Base-by-base conservation (phyloP, 2,888 invertebrate genomes). In the Orthosia cruda region DNA sequence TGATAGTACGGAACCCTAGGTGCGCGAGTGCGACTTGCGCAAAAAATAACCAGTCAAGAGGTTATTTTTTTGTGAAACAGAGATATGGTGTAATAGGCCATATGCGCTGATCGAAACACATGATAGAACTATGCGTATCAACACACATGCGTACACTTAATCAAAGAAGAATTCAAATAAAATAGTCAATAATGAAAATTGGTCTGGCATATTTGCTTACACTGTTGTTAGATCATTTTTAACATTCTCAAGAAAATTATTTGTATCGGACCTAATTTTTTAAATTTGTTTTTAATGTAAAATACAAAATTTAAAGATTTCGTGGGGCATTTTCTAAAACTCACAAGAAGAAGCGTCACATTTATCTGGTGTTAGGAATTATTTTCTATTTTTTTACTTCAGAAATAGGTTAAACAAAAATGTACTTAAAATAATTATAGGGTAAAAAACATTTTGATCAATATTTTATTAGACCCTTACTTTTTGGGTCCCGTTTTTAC, bases 371-470 rank as follows among this genome's bases (percentile, higher is more conserved):
- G 7, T 23, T 23, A 16, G n/a, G 0, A 50, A 52, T 5, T 11
- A 13, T 45, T 52, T 16, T 4, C 5, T n/a, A n/a, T 0, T 59
- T 18, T 40, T 23, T 45, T 26, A n/a, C 3, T 47, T 40, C 1
- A 40, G 52, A 63, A 64, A n/a, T 2, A 7, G 2, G 3, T 5
- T 9, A 40, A 40, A 20, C 50, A 77, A 49, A 45, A 23, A 23
- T 1, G n/a, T 26, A 7, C 40, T 40, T 62, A 18, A 69, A 73
- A 64, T 26, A 70, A 71, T 50, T 52, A 3, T 52, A 67, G 23
- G 50, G 49, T 23, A 61, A 59, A 67, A 77, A 71, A 63, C 16
- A 52, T 81, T 76, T 70, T 57, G 64, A 76, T 81, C 55, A 74
- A 84, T 67, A 65, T 26, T 68, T 75, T 50, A 67, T 72, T 61